Percentiles rank a stretch among this genome's conserved stretches.
Conservation (phyloP, 2,888 invertebrate genomes). For the Melipona beecheii region DNA sequence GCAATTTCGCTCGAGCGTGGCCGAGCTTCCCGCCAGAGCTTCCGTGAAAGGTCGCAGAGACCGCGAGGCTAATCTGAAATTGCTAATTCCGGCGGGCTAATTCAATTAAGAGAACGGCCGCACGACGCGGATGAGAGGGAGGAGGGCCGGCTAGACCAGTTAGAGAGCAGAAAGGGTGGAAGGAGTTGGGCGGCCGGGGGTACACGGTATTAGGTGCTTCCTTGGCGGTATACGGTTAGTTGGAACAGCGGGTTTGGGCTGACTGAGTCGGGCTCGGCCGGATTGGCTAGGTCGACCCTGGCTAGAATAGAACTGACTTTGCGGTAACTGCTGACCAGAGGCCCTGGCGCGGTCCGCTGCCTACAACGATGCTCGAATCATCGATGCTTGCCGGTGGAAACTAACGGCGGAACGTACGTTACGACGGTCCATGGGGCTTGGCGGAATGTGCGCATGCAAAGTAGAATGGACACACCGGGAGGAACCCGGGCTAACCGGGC, state of each 20-base stretch:
- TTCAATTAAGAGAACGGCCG: constrained; percentile 82
- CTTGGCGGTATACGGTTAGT: constrained; percentile 64
- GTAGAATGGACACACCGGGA: constrained; percentile 62
- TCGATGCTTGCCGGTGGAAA: constrained; percentile 72
- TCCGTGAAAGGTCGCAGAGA: constrained; percentile 42
- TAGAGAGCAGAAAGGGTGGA: constrained; percentile 44
- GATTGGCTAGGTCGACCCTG: constrained; percentile 64
- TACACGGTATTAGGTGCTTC: constrained; percentile 68
- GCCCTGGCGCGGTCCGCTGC: constrained; percentile 70
- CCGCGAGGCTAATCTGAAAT: constrained; percentile 78
- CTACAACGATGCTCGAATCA: constrained; percentile 73
- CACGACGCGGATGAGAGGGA: constrained; percentile 51
- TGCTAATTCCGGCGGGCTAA: constrained; percentile 82
- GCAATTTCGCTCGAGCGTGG: constrained; percentile 45
- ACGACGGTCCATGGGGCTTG: constrained; percentile 58
- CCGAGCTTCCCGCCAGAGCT: not conserved
- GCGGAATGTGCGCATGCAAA: constrained; percentile 72
- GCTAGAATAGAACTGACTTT: constrained; percentile 76
- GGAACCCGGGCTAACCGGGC: constrained; percentile 7
- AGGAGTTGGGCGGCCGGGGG: constrained; percentile 52
- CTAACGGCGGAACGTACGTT: constrained; percentile 64
- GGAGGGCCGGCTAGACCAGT: constrained; percentile 22
- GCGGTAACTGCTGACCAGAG: constrained; percentile 80
- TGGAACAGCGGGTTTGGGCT: constrained; percentile 55
- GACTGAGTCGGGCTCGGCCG: constrained; percentile 51